Evolutionary conservation across 1,140 invertebrate species (phyloP).

Genomic region (Caenorhabditis tropicalis): DNA sequence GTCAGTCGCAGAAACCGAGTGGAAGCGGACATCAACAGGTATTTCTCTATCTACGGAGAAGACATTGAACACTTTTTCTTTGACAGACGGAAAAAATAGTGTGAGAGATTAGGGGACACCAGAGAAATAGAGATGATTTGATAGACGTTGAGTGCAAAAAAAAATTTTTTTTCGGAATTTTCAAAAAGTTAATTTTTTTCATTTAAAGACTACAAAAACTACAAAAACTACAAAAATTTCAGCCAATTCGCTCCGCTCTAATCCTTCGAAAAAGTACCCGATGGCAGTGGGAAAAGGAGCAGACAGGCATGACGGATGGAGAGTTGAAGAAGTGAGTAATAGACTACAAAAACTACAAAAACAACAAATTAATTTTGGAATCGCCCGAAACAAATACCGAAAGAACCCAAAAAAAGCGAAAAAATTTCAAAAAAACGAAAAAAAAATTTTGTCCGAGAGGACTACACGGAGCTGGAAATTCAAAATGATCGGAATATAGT

Average conservation of each 20-base stretch:
- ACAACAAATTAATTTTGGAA: neutral
- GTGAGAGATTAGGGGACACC: neutral
- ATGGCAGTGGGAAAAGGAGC: constrained; percentile 48
- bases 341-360: neutral
- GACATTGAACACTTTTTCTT: neutral
- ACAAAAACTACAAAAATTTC: no score
- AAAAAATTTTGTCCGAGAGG: no score
- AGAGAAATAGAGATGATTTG: neutral
- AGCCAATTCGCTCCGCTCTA: constrained; percentile 25
- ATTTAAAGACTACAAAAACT: no score
- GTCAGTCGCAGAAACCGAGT: neutral
- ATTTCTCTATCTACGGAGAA: neutral
- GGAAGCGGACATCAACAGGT: neutral
- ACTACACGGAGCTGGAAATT: no score
- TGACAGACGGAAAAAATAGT: neutral
- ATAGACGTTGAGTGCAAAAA: neutral
- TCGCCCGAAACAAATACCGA: no score
- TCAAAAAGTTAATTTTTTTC: no score
- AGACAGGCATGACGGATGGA: constrained; percentile 10
- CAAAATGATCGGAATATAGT: no score
- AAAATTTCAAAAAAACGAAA: no score
- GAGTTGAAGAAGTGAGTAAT: constrained; percentile 27
- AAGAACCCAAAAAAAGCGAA: no score
- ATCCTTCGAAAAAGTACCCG: constrained; percentile 40
- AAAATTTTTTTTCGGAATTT: neutral